Evolutionary conservation across 2,797 vertebrate genomes (phyloP).

Genomic region (Micrastur ruficollis): DNA sequence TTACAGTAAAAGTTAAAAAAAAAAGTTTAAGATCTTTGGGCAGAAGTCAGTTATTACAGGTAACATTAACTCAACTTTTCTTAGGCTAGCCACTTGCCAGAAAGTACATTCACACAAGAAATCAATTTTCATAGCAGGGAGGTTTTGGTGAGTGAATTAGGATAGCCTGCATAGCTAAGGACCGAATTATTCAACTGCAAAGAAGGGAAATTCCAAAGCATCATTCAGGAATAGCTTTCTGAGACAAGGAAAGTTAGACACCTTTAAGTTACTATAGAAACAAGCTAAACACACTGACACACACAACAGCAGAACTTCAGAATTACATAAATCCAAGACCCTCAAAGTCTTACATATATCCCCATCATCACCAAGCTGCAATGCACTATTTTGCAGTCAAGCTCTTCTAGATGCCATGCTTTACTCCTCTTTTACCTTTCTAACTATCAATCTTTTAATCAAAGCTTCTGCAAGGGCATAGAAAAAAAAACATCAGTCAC

Average conservation of each 20-base stretch:
- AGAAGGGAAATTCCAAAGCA: not conserved
- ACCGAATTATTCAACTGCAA: not conserved
- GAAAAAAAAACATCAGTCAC: not conserved
- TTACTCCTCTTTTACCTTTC: not conserved
- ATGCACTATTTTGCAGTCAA: not conserved
- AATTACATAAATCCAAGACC: not conserved
- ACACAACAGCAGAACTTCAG: not conserved
- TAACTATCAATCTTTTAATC: not conserved
- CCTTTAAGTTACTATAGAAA: not conserved
- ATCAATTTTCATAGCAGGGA: not conserved
- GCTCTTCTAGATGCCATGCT: not conserved
- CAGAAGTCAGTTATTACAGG: not conserved
- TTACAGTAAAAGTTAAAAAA: not conserved
- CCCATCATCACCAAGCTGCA: not conserved
- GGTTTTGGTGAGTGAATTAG: not conserved
- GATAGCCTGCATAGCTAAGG: not conserved
- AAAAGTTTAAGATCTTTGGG: not conserved
- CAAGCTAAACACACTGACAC: not conserved
- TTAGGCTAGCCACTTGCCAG: not conserved
- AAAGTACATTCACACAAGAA: not conserved
- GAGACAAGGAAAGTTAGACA: not conserved
- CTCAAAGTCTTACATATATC: not conserved
- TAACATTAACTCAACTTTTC: not conserved
- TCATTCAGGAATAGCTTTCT: not conserved
- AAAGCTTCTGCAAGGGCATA: not conserved